Evolutionary conservation across 2,113 vertebrate genomes (phyloP).

Genomic region (Ursus arctos): DNA sequence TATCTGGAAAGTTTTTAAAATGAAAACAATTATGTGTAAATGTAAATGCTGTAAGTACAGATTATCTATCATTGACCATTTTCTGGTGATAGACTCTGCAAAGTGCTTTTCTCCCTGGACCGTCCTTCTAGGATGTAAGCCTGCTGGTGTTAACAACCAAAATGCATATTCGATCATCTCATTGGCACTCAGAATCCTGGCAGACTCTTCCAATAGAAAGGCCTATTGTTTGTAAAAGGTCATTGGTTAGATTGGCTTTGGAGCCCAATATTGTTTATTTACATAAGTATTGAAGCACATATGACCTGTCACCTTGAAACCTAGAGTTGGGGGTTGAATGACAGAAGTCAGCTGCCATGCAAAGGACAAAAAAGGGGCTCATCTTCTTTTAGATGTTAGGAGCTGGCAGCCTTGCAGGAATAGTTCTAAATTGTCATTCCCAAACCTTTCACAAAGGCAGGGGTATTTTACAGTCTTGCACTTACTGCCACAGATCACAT

Average conservation of each 20-base stretch:
- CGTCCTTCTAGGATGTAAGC: constrained; percentile 76
- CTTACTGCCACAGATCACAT: constrained; percentile 25
- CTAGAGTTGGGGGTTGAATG: constrained; percentile 71
- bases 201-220: constrained; percentile 74
- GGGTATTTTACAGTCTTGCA: constrained; percentile 3
- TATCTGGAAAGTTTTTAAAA: constrained; percentile 84
- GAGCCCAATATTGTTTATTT: constrained; percentile 83
- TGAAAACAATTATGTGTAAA: constrained; percentile 83
- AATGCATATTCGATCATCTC: constrained; percentile 83
- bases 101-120: constrained; percentile 80
- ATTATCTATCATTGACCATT: constrained; percentile 84
- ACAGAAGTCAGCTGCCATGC: constrained; percentile 77
- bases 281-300: constrained; percentile 82
- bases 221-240: constrained; percentile 84
- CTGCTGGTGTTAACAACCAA: constrained; percentile 74
- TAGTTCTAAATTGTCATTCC: neutral
- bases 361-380: constrained; percentile 63
- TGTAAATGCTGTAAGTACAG: constrained; percentile 86
- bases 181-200: constrained; percentile 83
- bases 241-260: constrained; percentile 83
- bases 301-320: constrained; percentile 81
- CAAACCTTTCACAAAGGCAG: neutral
- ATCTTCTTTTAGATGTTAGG: neutral
- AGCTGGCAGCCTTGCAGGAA: neutral
- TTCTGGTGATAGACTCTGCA: constrained; percentile 78